phyloP scores from a whole-genome alignment of 2,797 vertebrate genomes.

The Molossus alvarezi region DNA sequence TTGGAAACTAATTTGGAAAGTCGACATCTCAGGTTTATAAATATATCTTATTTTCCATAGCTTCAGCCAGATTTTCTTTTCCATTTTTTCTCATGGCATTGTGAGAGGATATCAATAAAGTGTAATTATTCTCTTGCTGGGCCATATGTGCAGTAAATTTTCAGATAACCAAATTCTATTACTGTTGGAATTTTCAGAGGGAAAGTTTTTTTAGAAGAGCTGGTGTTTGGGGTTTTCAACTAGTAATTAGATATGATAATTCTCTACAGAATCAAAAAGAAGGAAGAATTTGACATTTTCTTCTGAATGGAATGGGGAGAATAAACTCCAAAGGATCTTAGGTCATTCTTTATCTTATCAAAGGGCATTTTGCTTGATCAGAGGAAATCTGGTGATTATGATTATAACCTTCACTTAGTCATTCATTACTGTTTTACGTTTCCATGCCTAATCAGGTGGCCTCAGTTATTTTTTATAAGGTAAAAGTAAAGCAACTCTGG shows the following conservation, averaged over 20 bases:
- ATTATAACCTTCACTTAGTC: not conserved
- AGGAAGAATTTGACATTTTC: not conserved
- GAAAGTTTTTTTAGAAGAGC: not conserved
- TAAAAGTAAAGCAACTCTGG: not conserved
- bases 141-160: conserved; percentile 62
- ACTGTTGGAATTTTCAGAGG: conserved; percentile 52
- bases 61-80: conserved; percentile 71
- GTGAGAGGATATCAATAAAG: conserved; percentile 66
- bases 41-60: conserved; percentile 75
- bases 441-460: not conserved
- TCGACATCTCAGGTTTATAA: conserved; percentile 76
- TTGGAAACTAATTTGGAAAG: conserved; percentile 82
- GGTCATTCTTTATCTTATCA: not conserved
- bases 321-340: not conserved
- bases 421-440: not conserved
- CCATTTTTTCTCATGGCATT: conserved; percentile 64
- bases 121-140: conserved; percentile 78
- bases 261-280: conserved; percentile 12
- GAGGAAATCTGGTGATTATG: not conserved
- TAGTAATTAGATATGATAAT: conserved; percentile 4
- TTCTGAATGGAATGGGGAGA: not conserved
- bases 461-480: not conserved
- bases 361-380: not conserved
- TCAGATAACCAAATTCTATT: conserved; percentile 68
- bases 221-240: conserved; percentile 7